These are phyloP conservation scores for Meloidogyne floridensis DNA, from an alignment of 1,140 invertebrate genomes.

Conservation along the genomic window DNA sequence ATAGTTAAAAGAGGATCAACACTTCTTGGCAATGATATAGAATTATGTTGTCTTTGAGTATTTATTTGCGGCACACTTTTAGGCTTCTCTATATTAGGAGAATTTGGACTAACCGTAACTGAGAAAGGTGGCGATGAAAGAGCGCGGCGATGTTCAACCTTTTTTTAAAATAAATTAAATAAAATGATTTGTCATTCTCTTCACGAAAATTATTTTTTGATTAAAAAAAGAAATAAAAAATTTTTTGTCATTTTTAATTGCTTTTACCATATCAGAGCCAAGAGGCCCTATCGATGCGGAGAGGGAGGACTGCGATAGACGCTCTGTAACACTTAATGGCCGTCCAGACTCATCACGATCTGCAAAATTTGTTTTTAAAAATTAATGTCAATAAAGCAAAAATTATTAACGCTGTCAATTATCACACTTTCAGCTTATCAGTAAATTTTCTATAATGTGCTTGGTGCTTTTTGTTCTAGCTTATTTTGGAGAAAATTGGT, in stretches of 20 bases:
- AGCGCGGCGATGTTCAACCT: slow-evolving; percentile 5
- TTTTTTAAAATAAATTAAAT: neutral
- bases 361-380: neutral
- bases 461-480: too few relatives aligned
- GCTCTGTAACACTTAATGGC: slow-evolving; percentile 20
- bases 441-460: too few relatives aligned
- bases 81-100: slow-evolving; percentile 6
- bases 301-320: slow-evolving; percentile 25
- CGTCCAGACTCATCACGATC: slow-evolving; percentile 13
- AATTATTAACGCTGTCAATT: too few relatives aligned
- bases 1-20: neutral
- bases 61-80: neutral
- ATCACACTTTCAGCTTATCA: too few relatives aligned
- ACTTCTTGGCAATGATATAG: neutral
- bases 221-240: neutral
- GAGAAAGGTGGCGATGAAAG: neutral
- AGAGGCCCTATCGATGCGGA: slow-evolving; percentile 31
- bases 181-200: neutral
- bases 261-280: slow-evolving; percentile 39
- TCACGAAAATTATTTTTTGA: too few relatives aligned
- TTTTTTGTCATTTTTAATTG: neutral
- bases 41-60: neutral
- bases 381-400: too few relatives aligned
- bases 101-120: neutral
- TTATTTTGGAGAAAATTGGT: too few relatives aligned